Evolutionary conservation across 2,797 vertebrate species (phyloP).

Genomic region (Sebastes goodei): DNA sequence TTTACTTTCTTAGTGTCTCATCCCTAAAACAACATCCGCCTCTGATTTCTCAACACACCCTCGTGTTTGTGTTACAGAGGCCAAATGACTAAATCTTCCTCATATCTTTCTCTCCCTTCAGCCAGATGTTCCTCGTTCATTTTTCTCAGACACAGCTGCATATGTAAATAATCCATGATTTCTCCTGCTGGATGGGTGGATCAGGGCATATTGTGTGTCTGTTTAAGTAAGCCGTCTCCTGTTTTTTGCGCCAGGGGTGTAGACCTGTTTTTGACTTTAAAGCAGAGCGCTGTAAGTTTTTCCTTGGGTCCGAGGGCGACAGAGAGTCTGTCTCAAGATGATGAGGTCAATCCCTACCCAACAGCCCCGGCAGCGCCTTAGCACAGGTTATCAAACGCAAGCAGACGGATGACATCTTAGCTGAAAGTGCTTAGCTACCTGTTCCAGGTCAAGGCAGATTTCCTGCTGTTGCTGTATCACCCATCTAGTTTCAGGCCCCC

Average conservation of each 20-base stretch:
- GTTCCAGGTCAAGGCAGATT: conserved; percentile 54
- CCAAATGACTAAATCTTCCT: conserved; percentile 51
- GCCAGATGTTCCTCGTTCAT: conserved; percentile 86
- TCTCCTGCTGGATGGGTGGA: conserved; percentile 69
- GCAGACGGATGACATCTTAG: conserved; percentile 46
- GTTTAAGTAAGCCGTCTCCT: conserved; percentile 55
- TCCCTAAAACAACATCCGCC: conserved; percentile 53
- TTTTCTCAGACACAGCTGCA: conserved; percentile 81
- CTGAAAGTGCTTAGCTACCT: conserved; percentile 52
- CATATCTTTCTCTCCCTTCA: conserved; percentile 50
- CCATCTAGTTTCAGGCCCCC: conserved; percentile 42
- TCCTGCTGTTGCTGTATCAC: conserved; percentile 41
- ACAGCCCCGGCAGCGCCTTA: conserved; percentile 26
- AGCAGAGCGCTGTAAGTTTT: conserved; percentile 18
- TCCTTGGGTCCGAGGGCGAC: conserved; percentile 32
- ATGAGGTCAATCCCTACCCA: conserved; percentile 58
- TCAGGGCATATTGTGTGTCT: conserved; percentile 63
- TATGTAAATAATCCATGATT: conserved; percentile 85
- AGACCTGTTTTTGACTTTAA: conserved; percentile 47
- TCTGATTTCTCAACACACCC: conserved; percentile 55
- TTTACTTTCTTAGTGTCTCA: conserved; percentile 37
- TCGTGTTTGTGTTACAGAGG: conserved; percentile 53
- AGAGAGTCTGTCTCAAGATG: conserved; percentile 62
- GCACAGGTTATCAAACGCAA: conserved; percentile 51
- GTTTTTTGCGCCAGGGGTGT: conserved; percentile 29